Evolutionary conservation across 2,888 invertebrate genomes (phyloP).

Genomic region (Erpobdella octoculata): DNA sequence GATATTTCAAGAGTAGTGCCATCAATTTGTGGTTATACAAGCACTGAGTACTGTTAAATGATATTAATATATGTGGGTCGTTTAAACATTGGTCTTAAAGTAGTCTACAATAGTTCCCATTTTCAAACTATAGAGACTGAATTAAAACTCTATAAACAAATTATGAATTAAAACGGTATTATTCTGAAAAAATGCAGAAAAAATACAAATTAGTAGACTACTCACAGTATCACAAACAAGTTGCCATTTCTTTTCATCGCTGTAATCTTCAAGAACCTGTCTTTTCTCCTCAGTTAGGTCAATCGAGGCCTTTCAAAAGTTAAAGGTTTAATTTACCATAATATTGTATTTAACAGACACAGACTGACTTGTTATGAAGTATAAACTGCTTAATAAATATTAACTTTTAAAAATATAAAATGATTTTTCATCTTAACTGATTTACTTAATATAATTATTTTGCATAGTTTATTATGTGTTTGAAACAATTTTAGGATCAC

Average conservation of each 20-base stretch:
- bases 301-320: conserved; percentile 43
- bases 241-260: conserved; percentile 30
- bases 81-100: background rate
- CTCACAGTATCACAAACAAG: conserved; percentile 24
- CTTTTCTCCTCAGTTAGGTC: conserved; percentile 23
- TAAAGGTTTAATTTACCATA: background rate
- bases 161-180: too few relatives aligned
- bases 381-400: conserved; percentile 3
- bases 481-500: too few relatives aligned
- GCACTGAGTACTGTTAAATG: background rate
- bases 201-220: background rate
- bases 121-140: background rate
- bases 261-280: conserved; percentile 21
- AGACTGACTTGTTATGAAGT: background rate
- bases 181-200: background rate
- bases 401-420: background rate
- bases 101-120: background rate
- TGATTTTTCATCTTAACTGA: background rate
- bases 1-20: background rate
- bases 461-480: too few relatives aligned
- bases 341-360: background rate
- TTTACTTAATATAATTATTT: background rate
- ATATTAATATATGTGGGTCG: background rate
- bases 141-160: background rate
- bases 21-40: background rate